These are phyloP conservation scores for Coleophora flavipennella DNA, from an alignment of 2,888 invertebrate species.

Conservation along the genomic window DNA sequence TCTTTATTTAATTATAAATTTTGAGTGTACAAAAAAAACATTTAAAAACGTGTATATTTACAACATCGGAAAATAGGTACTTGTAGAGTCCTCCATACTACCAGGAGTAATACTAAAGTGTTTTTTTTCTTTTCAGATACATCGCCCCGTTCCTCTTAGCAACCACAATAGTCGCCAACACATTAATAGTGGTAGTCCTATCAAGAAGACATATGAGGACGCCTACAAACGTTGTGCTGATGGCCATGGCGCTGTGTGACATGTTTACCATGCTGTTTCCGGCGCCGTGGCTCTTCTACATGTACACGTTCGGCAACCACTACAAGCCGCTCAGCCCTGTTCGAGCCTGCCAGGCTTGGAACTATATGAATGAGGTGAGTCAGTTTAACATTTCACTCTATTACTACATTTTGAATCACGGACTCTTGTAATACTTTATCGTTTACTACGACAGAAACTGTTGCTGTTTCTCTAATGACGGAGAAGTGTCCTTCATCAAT, in stretches of 20 bases:
- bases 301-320: slow-evolving; percentile 92
- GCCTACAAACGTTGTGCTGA: slow-evolving; percentile 92
- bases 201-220: slow-evolving; percentile 93
- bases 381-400: not conserved
- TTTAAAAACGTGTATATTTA: no score
- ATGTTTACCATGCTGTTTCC: slow-evolving; percentile 94
- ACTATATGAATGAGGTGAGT: slow-evolving; percentile 84
- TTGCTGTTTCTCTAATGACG: no score
- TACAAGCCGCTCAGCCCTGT: slow-evolving; percentile 84
- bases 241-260: slow-evolving; percentile 97
- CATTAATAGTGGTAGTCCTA: slow-evolving; percentile 90
- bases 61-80: no score
- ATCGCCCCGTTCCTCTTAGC: slow-evolving; percentile 88
- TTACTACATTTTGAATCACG: no score
- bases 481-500: no score
- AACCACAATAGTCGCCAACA: slow-evolving; percentile 91
- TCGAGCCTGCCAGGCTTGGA: slow-evolving; percentile 84
- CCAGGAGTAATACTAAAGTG: not conserved
- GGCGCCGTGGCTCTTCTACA: slow-evolving; percentile 92
- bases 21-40: no score
- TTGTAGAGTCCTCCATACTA: no score
- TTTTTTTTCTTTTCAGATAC: slow-evolving; percentile 45
- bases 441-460: no score
- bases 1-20: no score
- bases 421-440: no score